These are phyloP conservation scores for Fistularia tabacaria DNA, from an alignment of 2,797 vertebrate species.

Conservation along the genomic window DNA sequence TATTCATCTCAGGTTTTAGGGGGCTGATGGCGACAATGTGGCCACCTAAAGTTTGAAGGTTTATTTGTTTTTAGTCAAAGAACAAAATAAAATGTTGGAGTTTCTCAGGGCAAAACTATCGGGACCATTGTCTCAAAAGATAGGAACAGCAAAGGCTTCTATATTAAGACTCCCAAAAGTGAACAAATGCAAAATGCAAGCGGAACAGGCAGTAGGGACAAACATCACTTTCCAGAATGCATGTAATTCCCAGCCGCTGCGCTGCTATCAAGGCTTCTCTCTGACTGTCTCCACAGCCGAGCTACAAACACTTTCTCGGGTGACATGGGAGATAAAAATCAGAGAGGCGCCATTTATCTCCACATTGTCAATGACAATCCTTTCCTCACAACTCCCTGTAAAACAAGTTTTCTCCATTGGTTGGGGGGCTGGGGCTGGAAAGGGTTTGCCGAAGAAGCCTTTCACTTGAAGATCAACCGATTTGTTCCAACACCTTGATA, in stretches of 20 bases:
- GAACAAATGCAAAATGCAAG: constrained; percentile 39
- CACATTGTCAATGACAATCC: constrained; percentile 27
- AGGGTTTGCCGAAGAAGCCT: too few relatives aligned
- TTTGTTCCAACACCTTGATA: constrained; percentile 3
- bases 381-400: constrained; percentile 41
- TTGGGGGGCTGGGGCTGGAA: too few relatives aligned
- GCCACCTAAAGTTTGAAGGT: background rate
- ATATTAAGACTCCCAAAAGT: constrained; percentile 46
- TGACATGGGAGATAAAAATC: constrained; percentile 47
- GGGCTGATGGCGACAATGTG: constrained; percentile 1
- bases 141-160: constrained; percentile 21
- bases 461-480: background rate
- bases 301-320: constrained; percentile 42
- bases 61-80: background rate
- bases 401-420: constrained; percentile 3
- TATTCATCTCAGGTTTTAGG: too few relatives aligned
- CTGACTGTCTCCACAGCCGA: constrained; percentile 32
- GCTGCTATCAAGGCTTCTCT: constrained; percentile 27
- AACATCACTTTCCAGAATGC: constrained; percentile 34
- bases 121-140: constrained; percentile 18
- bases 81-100: too few relatives aligned
- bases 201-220: constrained; percentile 29
- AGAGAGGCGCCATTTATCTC: constrained; percentile 29
- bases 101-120: constrained; percentile 11
- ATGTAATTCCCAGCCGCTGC: constrained; percentile 26